Base-by-base conservation (phyloP, 1,140 invertebrate species). In the Drosophila obscura region DNA sequence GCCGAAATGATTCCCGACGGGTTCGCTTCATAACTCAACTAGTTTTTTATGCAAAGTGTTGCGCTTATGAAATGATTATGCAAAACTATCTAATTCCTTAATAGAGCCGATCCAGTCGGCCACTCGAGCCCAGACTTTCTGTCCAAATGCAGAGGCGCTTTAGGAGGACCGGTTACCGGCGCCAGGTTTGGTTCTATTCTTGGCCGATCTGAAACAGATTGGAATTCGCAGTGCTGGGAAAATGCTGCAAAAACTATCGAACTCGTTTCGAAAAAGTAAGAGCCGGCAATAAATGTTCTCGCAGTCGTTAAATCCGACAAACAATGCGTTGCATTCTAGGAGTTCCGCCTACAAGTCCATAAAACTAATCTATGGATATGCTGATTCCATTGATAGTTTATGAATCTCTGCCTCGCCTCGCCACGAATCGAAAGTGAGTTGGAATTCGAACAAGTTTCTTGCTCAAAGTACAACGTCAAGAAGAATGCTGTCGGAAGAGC, bases 1-100 rank as follows among this genome's bases (percentile, higher is more conserved):
- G 72, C 7, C 64, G 51, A 48, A 56, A 28, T 35, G 62, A 59
- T 85, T 87, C 78, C 77, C 80, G 61, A 60, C 80, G 71, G 80
- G 71, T 77, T 69, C 35, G 67, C 66, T 69, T 64, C 80, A 83
- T 83, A 83, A 83, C 68, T 83, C 74, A 85, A 78, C 82, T 53
- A 74, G 83, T 85, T 73, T 72, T 64, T 67, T 87, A 85, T 85
- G 78, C 78, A 72, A 85, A 85, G 69, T 73, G 69, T 49, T 85
- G 81, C 81, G 81, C 66, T 85, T 85, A 87, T 85, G 74, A 78
- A 87, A 77, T 63, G 83, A 87, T 85, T 85, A 85, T 85, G 82
- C 82, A 82, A 85, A 84, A 85, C 82, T 85, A 87, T 85, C 78
- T 24, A 60, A 59, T 28, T 41, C 49, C 51, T 41, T 58, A 69